Percentiles rank a stretch among this genome's conserved stretches.
Conservation (phyloP, 23 tunicate genomes). For the Aplidium turbinatum region DNA sequence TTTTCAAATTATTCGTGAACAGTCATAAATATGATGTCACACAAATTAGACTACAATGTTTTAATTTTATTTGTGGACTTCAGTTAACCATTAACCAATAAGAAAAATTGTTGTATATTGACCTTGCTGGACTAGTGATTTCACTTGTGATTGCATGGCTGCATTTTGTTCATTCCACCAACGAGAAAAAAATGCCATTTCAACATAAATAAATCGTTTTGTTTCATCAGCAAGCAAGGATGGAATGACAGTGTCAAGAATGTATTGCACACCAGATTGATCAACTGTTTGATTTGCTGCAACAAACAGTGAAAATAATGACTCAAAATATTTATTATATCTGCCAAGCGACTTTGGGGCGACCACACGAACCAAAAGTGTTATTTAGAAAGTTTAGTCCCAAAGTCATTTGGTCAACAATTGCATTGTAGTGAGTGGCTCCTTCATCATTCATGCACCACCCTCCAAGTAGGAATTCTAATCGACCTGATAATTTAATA, state of each 20-base stretch:
- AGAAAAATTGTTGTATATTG: too few relatives aligned
- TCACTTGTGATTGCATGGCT: slow-evolving; percentile 60
- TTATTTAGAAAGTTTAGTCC: slow-evolving; percentile 80
- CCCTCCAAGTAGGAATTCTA: slow-evolving; percentile 96
- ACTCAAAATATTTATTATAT: too few relatives aligned
- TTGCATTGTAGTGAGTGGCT: slow-evolving; percentile 95
- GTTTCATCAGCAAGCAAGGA: slow-evolving; percentile 63
- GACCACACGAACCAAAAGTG: slow-evolving; percentile 93
- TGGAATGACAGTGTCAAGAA: slow-evolving; percentile 91
- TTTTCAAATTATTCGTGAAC: too few relatives aligned
- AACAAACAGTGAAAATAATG: too few relatives aligned
- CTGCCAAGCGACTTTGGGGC: slow-evolving; percentile 98
- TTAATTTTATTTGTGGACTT: too few relatives aligned
- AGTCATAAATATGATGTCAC: too few relatives aligned
- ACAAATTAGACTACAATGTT: too few relatives aligned
- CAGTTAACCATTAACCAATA: too few relatives aligned
- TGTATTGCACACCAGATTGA: slow-evolving; percentile 94
- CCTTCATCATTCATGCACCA: slow-evolving; percentile 99
- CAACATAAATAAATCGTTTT: slow-evolving; percentile 92
- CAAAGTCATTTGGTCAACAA: slow-evolving; percentile 91
- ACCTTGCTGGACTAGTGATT: slow-evolving; percentile 73
- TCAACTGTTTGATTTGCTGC: slow-evolving; percentile 75
- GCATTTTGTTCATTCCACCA: slow-evolving; percentile 96
- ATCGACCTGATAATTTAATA: too few relatives aligned
- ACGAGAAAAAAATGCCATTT: slow-evolving; percentile 92